These are phyloP conservation scores for Eueremaeus valkanovi DNA, from an alignment of 2,888 invertebrate species.

Conservation along the genomic window DNA sequence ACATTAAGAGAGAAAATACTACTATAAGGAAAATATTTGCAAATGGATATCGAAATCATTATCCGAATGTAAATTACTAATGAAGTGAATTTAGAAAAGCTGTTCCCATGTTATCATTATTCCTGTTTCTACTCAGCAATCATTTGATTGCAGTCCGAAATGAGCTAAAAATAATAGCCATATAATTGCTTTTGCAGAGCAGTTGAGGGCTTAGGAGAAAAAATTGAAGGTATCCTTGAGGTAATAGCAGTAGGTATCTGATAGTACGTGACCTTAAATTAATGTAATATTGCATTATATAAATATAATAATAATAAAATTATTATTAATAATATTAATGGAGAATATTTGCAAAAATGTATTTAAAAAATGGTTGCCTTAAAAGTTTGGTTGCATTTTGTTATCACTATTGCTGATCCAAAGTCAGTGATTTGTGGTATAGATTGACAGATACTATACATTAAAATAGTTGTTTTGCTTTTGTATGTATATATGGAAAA, in stretches of 20 bases:
- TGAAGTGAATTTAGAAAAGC: background rate
- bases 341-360: background rate
- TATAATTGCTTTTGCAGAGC: slow-evolving; percentile 3
- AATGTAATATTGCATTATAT: background rate
- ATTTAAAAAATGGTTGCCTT: slow-evolving; percentile 20
- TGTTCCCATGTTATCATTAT: slow-evolving; percentile 7
- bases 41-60: background rate
- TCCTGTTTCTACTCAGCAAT: slow-evolving; percentile 3
- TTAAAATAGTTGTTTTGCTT: background rate
- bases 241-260: background rate
- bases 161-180: slow-evolving; percentile 20
- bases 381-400: background rate
- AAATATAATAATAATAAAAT: too few species aligned
- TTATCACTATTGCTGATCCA: background rate
- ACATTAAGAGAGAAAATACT: background rate
- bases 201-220: background rate
- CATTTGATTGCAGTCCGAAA: slow-evolving; percentile 24
- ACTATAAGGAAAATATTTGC: slow-evolving; percentile 7
- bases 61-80: background rate
- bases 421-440: background rate
- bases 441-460: background rate
- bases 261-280: slow-evolving; percentile 26
- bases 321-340: background rate
- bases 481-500: background rate
- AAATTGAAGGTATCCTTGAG: background rate